Evolutionary conservation across 2,797 vertebrate genomes (phyloP).

Genomic region (Hyperoplus immaculatus): DNA sequence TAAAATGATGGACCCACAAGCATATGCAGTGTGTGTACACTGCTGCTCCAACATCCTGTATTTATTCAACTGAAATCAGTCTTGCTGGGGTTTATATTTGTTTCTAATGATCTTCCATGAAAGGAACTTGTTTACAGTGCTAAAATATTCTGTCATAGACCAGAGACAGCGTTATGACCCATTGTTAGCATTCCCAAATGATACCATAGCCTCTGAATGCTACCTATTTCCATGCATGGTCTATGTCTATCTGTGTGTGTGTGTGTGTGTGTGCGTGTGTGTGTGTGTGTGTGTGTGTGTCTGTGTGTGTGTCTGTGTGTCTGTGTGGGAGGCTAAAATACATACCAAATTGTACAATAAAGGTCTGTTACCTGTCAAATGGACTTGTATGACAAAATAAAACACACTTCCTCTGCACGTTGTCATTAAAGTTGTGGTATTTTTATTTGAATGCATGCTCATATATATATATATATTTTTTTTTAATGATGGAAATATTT

Average conservation of each 20-base stretch:
- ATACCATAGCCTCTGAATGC: slow-evolving; percentile 15
- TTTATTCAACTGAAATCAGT: slow-evolving; percentile 49
- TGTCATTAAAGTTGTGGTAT: not conserved
- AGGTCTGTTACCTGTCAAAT: slow-evolving; percentile 13
- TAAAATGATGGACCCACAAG: not conserved
- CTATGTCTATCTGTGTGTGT: not conserved
- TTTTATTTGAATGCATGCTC: slow-evolving; percentile 31
- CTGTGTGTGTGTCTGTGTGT: not conserved
- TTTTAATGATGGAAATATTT: slow-evolving; percentile 6
- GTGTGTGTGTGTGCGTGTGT: slow-evolving; percentile 8
- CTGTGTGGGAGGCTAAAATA: slow-evolving; percentile 6
- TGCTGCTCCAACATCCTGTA: slow-evolving; percentile 35
- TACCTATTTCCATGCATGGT: slow-evolving; percentile 45
- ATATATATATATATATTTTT: not conserved
- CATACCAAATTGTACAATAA: slow-evolving; percentile 7
- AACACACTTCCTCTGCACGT: slow-evolving; percentile 11
- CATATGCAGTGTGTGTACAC: not conserved
- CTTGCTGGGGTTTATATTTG: slow-evolving; percentile 18
- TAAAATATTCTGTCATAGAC: slow-evolving; percentile 31
- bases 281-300: slow-evolving; percentile 24
- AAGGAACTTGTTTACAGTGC: slow-evolving; percentile 51
- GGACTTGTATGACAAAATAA: slow-evolving; percentile 33
- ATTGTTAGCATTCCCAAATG: slow-evolving; percentile 33
- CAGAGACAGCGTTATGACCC: not conserved
- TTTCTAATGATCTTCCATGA: slow-evolving; percentile 41